Percentiles rank a stretch among this genome's conserved stretches.
Evolutionary conservation across 2,888 invertebrate species (phyloP).

Genomic region (Orthosia incerta): DNA sequence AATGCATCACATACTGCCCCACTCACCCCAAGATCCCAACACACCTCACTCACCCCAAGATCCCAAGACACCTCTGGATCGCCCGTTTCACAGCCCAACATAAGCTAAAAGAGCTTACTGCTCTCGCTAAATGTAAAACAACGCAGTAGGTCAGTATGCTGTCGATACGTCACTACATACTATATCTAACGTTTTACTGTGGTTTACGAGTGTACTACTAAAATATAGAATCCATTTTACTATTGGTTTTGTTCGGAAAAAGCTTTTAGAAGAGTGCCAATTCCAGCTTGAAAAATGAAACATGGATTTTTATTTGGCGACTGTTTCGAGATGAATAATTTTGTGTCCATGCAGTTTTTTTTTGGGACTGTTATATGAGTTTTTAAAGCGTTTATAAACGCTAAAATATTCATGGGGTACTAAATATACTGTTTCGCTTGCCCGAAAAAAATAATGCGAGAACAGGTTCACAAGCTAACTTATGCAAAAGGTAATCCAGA

Average conservation of each 20-base stretch:
- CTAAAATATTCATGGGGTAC: neutral
- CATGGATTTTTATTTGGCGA: neutral
- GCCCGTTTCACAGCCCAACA: conserved; percentile 13
- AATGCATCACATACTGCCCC: too few relatives aligned
- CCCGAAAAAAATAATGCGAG: too few relatives aligned
- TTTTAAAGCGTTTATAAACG: neutral
- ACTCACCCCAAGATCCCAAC: too few relatives aligned
- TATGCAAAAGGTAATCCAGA: too few relatives aligned
- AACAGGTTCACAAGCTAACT: too few relatives aligned
- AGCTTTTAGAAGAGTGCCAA: conserved; percentile 12
- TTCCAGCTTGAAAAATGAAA: conserved; percentile 9
- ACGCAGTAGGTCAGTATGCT: conserved; percentile 36
- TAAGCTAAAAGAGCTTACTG: conserved; percentile 22
- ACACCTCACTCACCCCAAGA: too few relatives aligned
- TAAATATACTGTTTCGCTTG: too few relatives aligned
- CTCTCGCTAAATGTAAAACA: conserved; percentile 22
- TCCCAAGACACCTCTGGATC: neutral
- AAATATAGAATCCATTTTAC: conserved; percentile 27
- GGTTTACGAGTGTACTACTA: neutral
- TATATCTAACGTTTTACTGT: neutral
- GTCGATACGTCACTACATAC: conserved; percentile 28
- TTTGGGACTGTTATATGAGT: neutral
- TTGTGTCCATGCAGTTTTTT: neutral
- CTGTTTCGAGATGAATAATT: neutral
- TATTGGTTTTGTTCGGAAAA: conserved; percentile 13